These are phyloP conservation scores for Oryctes rhinoceros DNA, from an alignment of 1,140 invertebrate genomes.

Conservation along the genomic window DNA sequence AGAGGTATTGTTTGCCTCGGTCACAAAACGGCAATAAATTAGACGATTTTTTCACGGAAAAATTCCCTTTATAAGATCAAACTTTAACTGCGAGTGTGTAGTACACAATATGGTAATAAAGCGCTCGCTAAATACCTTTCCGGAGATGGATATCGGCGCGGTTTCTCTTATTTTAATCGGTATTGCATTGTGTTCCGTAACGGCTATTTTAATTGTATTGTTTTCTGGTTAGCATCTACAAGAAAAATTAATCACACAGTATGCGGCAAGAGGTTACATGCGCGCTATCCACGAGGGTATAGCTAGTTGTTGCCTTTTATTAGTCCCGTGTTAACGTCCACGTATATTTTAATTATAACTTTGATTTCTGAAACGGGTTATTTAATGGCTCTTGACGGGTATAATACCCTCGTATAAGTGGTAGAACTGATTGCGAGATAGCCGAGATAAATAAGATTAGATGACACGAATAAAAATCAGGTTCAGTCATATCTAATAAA, in stretches of 20 bases:
- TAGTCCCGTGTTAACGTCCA: background rate
- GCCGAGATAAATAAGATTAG: slow-evolving; percentile 23
- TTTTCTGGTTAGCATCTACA: slow-evolving; percentile 36
- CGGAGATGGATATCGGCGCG: slow-evolving; percentile 42
- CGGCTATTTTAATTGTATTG: slow-evolving; percentile 43
- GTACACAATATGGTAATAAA: slow-evolving; percentile 47
- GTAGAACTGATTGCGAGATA: slow-evolving; percentile 21
- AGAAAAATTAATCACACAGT: slow-evolving; percentile 37
- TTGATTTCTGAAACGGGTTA: slow-evolving; percentile 2
- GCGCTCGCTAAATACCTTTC: slow-evolving; percentile 38
- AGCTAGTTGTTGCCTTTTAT: slow-evolving; percentile 30
- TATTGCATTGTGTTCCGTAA: slow-evolving; percentile 42
- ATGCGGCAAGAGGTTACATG: slow-evolving; percentile 23
- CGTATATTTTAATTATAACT: slow-evolving; percentile 35
- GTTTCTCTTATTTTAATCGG: slow-evolving; percentile 40
- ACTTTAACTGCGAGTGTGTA: slow-evolving; percentile 32
- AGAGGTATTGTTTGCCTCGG: slow-evolving; percentile 40
- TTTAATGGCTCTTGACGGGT: slow-evolving; percentile 31
- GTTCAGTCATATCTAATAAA: background rate
- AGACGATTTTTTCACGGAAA: slow-evolving; percentile 41
- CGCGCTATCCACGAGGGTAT: background rate
- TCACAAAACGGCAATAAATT: slow-evolving; percentile 43
- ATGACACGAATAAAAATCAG: slow-evolving; percentile 2
- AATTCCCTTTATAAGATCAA: slow-evolving; percentile 45
- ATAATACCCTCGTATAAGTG: background rate